phyloP scores from a whole-genome alignment of 30 jellyfish, hydroid and myxozoan species.

The Aurelia sp. region DNA sequence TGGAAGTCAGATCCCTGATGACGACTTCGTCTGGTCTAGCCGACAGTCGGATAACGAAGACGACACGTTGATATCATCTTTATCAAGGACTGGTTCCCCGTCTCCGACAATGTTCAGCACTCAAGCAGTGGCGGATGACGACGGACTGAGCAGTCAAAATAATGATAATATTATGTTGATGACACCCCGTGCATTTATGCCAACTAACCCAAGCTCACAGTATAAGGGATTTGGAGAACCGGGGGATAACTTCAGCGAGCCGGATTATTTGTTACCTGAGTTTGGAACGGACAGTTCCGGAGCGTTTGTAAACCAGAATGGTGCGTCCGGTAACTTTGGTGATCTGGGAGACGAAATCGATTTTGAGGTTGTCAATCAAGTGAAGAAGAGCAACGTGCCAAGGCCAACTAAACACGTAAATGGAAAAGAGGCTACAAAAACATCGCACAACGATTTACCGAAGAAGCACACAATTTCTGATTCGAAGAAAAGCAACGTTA shows the following conservation, averaged over 20 bases:
- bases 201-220: not conserved
- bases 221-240: not conserved
- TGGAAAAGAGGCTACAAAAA: not conserved
- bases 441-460: not conserved
- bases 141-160: conserved; percentile 23
- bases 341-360: conserved; percentile 60
- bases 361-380: conserved; percentile 29
- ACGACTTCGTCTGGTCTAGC: conserved; percentile 24
- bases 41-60: conserved; percentile 22
- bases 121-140: not conserved
- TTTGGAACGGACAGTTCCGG: conserved; percentile 47
- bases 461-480: too few relatives aligned
- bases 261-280: conserved; percentile 31
- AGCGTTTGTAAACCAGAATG: conserved; percentile 34
- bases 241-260: conserved; percentile 12
- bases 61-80: not conserved
- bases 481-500: too few relatives aligned
- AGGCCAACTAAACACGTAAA: conserved; percentile 3
- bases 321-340: conserved; percentile 59
- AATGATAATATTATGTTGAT: conserved; percentile 37
- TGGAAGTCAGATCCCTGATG: conserved; percentile 39
- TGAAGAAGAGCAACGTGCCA: conserved; percentile 27
- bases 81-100: not conserved
- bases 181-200: conserved; percentile 19
- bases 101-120: conserved; percentile 2